Evolutionary conservation across 2,888 invertebrate species (phyloP), one percentile per base, ranked within the genome.

Genomic region (Archaeoteleia sp.): DNA sequence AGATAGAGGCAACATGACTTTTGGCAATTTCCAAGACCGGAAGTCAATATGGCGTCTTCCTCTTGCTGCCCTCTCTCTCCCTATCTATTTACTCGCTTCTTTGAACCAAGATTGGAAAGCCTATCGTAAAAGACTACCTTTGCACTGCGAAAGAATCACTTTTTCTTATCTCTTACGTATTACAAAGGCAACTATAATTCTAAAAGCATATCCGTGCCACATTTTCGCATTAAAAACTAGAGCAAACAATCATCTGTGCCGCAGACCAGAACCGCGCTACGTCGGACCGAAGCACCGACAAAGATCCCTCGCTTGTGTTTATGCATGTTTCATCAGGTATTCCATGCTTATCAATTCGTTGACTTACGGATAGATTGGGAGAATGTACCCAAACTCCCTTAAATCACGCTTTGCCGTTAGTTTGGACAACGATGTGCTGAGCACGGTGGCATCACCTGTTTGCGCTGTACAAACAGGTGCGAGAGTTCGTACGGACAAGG

Each of bases 401-500:
- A 46, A 70, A 54, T 58, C 43, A 58, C 20, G 40, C 54, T 63
- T 58, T 45, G 49, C 30, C 45, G 48, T 60, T 34, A 60, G 57
- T 53, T 57, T 32, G 40, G 35, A 17, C 46, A 45, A 40, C 45
- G 65, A 55, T 70, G 43, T 63, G 32, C 46, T 46, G 43, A 49
- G 17, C 49, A 14, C 53, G 53, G 32, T 39, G 40, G 62, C 63
- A 65, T 67, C 69, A 70, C 73, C 71, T 72, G 72, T 77, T 78
- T 77, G 73, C 67, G 7, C 34, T 63, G 70, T 30, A 65, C 74
- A 77, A 77, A 78, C 77, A 78, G 73, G 69, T 72, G 71, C 70
- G 51, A 61, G 60, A 58, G 43, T 57, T 68, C 65, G 66, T 58
- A 55, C 61, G 57, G 39, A 23, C 53, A 51, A 45, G 32, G 51